Evolutionary conservation across 2,113 vertebrate species (phyloP).

Genomic region (Strix aluco): DNA sequence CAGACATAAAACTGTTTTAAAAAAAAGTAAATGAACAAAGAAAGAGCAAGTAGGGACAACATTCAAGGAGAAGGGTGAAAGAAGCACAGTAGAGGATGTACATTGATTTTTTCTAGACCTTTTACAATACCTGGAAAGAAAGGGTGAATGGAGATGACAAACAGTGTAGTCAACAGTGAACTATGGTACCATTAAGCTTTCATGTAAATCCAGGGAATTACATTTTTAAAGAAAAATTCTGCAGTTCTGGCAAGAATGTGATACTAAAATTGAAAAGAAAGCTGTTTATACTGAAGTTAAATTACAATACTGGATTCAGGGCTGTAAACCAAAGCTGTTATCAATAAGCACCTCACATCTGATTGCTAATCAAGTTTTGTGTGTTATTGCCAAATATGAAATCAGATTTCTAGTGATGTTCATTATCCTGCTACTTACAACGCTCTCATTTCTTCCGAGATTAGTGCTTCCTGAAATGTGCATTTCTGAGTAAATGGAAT

Average conservation of each 20-base stretch:
- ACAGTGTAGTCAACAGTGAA: background rate
- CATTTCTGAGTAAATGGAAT: background rate
- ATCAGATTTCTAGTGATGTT: background rate
- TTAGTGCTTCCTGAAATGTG: background rate
- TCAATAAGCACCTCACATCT: background rate
- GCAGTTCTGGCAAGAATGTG: background rate
- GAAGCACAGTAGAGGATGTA: fast-evolving
- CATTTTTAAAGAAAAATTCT: background rate
- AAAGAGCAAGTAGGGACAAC: background rate
- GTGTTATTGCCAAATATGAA: background rate
- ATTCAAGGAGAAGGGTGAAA: background rate
- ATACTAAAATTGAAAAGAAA: background rate
- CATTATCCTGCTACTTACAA: background rate
- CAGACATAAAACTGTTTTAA: background rate
- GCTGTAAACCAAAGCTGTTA: background rate
- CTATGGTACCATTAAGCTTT: background rate
- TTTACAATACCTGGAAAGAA: background rate
- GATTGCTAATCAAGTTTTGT: background rate
- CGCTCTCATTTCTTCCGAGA: background rate
- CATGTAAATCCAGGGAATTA: background rate
- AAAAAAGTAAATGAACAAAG: background rate
- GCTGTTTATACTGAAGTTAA: background rate
- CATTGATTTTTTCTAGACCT: background rate
- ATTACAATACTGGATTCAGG: background rate
- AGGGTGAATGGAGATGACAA: background rate